Conservation (phyloP, 2,888 invertebrate genomes). For the Pasiphila rectangulata region DNA sequence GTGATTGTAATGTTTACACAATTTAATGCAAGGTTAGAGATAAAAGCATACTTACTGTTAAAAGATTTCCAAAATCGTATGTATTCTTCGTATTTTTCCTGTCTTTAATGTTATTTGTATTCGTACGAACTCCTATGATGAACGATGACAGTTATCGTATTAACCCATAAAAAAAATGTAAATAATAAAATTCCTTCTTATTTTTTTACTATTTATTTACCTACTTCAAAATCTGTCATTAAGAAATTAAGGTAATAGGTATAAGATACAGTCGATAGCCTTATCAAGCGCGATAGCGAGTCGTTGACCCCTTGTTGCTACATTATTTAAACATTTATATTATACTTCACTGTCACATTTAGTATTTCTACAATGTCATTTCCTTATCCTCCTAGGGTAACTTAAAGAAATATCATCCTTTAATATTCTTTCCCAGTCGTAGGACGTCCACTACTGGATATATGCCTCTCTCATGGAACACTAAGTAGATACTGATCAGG, state of each 20-base stretch:
- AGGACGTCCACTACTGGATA: too few species aligned
- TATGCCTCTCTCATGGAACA: too few species aligned
- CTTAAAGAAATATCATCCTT: too few species aligned
- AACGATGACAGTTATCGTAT: too few species aligned
- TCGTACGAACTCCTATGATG: too few species aligned
- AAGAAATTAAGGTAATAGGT: constrained; percentile 50
- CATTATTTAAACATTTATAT: background rate
- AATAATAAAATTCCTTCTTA: too few species aligned
- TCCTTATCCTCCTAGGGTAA: background rate
- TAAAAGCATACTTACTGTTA: constrained; percentile 27
- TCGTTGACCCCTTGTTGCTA: constrained; percentile 39
- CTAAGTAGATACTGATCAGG: too few species aligned
- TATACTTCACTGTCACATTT: background rate
- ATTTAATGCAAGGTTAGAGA: constrained; percentile 39
- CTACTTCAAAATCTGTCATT: constrained; percentile 28
- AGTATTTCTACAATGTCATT: background rate
- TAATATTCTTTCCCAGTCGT: too few species aligned
- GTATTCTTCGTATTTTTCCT: background rate
- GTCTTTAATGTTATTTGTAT: background rate
- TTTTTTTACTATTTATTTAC: too few species aligned
- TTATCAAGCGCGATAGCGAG: constrained; percentile 47
- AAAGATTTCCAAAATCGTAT: background rate
- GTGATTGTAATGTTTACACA: constrained; percentile 35
- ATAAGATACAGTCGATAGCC: constrained; percentile 44
- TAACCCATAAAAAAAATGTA: too few species aligned